Conservation (phyloP, 1,140 invertebrate genomes). For the Cyrtorhinus lividipennis region DNA sequence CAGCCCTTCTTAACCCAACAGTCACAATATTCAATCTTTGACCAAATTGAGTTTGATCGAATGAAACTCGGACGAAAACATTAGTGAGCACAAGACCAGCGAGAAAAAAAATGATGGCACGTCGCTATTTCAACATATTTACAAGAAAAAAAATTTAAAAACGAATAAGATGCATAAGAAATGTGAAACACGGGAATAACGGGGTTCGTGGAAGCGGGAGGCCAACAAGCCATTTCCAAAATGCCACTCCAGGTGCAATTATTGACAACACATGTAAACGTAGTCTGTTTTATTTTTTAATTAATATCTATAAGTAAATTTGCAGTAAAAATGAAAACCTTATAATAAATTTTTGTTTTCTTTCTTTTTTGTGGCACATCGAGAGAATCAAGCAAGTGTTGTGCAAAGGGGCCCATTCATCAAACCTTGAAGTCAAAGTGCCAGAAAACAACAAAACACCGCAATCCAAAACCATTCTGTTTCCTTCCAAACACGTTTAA, state of each 20-base stretch:
- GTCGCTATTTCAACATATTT: neutral
- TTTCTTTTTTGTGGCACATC: neutral
- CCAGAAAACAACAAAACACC: neutral
- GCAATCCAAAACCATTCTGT: neutral
- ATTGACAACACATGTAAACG: conserved; percentile 6
- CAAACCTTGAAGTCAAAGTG: neutral
- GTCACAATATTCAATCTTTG: no score
- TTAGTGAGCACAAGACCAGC: no score
- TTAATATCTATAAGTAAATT: no score
- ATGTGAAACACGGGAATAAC: neutral
- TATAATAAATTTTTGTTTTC: no score
- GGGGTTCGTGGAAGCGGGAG: neutral
- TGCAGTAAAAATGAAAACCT: no score
- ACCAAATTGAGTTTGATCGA: no score
- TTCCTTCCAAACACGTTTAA: no score
- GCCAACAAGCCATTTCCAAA: conserved; percentile 4
- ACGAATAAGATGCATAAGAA: conserved; percentile 2
- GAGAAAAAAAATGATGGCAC: no score
- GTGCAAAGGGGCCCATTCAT: neutral
- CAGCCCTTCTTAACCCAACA: no score
- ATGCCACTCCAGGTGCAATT: conserved; percentile 1
- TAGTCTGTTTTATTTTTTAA: neutral
- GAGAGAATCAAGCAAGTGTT: neutral
- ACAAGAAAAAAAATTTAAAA: neutral
- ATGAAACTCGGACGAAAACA: no score